Evolutionary conservation across 1,140 invertebrate species (phyloP), one percentile per base, ranked within the genome.

Genomic region (Hyles vespertilio): DNA sequence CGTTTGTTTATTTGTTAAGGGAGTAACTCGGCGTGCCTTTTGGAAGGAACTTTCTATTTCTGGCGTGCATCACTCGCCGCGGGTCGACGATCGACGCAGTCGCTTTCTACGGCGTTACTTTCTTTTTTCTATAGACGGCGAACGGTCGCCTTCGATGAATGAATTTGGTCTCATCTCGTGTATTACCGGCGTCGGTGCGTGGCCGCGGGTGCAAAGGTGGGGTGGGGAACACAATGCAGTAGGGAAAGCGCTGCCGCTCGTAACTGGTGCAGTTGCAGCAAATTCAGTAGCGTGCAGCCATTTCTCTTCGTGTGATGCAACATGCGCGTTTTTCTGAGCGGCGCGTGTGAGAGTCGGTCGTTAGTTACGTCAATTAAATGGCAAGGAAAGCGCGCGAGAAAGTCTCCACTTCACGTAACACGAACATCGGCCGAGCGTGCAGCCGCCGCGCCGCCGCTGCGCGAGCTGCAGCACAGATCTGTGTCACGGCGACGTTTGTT

Each of bases 271-370:
- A 83, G 66, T 79, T 77, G 78, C 81, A 80, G 79, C 69, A 77
- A 75, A 78, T 69, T 77, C 68, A 71, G 70, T 79, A 64, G 75
- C 79, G 81, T 81, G 81, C 81, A 84, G 72, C 71, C 77, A 85
- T 86, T 87, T 87, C 83, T 84, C 80, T 71, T 78, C 74, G 69
- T 74, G 79, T 88, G 83, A 88, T 86, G 85, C 83, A 88, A 88
- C 79, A 58, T 61, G 69, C 64, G 65, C 67, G 74, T 83, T 86
- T 84, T 86, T 84, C 75, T 78, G 67, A 65, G 70, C 69, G 61
- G 70, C 73, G 78, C 72, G 74, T 79, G 81, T 83, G 82, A 84
- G 83, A 86, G 77, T 81, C 72, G 77, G 70, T 84, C 73, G 79
- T 77, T 81, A 71, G 84, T 88, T 89, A 87, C 86, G 84, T 89